Evolutionary conservation across 2,888 invertebrate genomes (phyloP).

Genomic region (Rhyacophila evoluta): DNA sequence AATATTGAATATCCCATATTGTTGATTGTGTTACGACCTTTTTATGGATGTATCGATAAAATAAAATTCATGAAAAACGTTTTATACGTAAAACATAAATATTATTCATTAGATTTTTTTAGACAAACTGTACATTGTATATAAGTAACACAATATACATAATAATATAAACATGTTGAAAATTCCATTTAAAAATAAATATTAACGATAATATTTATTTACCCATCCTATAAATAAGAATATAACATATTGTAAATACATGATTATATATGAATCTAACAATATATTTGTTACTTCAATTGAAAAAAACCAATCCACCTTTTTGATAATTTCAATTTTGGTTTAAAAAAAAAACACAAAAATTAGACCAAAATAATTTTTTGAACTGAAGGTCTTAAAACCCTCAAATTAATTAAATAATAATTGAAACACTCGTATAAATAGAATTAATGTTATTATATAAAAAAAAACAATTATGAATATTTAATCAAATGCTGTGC

Average conservation of each 20-base stretch:
- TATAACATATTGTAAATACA: background rate
- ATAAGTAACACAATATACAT: background rate
- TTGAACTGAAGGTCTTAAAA: background rate
- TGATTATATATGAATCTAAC: too few species aligned
- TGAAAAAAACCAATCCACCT: too few species aligned
- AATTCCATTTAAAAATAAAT: background rate
- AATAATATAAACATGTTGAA: background rate
- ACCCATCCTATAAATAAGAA: too few species aligned
- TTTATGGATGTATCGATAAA: too few species aligned
- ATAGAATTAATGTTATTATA: background rate
- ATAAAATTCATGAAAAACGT: slow-evolving; percentile 27
- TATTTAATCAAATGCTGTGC: slow-evolving; percentile 10
- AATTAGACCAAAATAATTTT: background rate
- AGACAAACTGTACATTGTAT: background rate
- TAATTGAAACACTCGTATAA: background rate
- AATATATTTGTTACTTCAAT: too few species aligned
- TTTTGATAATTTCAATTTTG: background rate
- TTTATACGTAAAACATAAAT: background rate
- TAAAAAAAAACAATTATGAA: background rate
- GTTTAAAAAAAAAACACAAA: background rate
- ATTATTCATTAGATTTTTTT: background rate
- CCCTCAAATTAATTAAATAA: background rate
- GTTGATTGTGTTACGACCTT: background rate
- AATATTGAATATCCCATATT: background rate
- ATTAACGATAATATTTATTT: too few species aligned